Evolutionary conservation across 2,113 vertebrate species (phyloP), one percentile per base, ranked within the genome.

Genomic region (Reinhardtius hippoglossoides): DNA sequence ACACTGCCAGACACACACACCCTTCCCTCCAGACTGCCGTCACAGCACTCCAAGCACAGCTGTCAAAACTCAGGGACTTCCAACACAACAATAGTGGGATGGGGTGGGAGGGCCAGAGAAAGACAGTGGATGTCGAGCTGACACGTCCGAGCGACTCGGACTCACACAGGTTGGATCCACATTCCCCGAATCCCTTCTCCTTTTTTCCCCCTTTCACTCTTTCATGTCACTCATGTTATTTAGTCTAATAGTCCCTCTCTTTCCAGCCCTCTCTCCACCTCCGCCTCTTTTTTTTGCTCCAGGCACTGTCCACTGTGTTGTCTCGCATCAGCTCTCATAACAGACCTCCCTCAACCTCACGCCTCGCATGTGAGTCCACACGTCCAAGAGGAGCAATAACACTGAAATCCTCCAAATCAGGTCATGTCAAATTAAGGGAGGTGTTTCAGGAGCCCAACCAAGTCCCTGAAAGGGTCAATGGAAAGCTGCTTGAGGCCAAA

Each of bases 31-130:
- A 92, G 92, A 94, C 91, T 75, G 84, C 89, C 73, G 87, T 92
- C 88, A 91, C 86, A 92, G 88, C 87, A 83, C 80, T 93, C 90
- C 87, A 81, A 93, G 88, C 89, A 84, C 94, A 95, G 94, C 94
- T 95, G 94, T 94, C 93, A 93, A 95, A 94, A 94, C 92, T 89
- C 84, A 85, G 74, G 74, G 85, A 92, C 85, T 88, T 94, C 92
- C 92, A 94, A 81, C 78, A 80, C 88, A 85, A 90, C 91, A 89
- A 88, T 87, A 79, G 87, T 66, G 69, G 66, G 84, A 85, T 82
- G 70, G 69, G 71, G 88, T 83, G 82, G 88, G 89, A 91, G 85
- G 68, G 74, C 68, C 50, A 18, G 68, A 75, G 65, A 68, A 58
- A 87, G 80, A 84, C 65, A 76, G 76, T 82, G 80, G 78, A 88